phyloP scores from a whole-genome alignment of 2,888 invertebrate genomes.

The Cephus rjabovi region DNA sequence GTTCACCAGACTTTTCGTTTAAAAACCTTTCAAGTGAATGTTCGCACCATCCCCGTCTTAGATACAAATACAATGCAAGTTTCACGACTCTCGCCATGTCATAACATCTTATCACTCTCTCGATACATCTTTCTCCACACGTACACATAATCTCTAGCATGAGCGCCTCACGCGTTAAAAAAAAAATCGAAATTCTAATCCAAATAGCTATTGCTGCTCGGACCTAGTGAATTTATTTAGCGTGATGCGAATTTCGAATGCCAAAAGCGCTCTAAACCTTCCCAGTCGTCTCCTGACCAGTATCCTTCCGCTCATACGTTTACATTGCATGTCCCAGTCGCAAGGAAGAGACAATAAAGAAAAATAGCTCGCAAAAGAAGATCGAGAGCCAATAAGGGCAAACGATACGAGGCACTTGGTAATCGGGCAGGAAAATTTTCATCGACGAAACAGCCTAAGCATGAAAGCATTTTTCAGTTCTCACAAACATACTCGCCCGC shows the following conservation, averaged over 20 bases:
- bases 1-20: slow-evolving; percentile 34
- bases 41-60: slow-evolving; percentile 48
- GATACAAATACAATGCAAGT: slow-evolving; percentile 56
- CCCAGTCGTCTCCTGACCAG: neutral
- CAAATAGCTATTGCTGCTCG: neutral
- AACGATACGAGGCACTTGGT: neutral
- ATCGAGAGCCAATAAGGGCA: neutral
- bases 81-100: slow-evolving; percentile 23
- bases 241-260: neutral
- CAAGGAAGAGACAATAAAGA: neutral
- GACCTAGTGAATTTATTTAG: neutral
- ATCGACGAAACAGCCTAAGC: slow-evolving; percentile 47
- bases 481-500: slow-evolving; percentile 63
- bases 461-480: slow-evolving; percentile 66
- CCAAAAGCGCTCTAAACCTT: neutral
- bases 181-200: neutral
- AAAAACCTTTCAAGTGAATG: slow-evolving; percentile 34
- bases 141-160: slow-evolving; percentile 24
- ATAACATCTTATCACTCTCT: slow-evolving; percentile 39
- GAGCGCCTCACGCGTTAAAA: slow-evolving; percentile 11
- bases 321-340: neutral
- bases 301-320: neutral
- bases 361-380: neutral
- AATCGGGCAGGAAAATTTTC: neutral
- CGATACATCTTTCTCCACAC: slow-evolving; percentile 21